These are phyloP conservation scores for Terrapene triunguis DNA, from an alignment of 2,113 vertebrate genomes.

Conservation along the genomic window DNA sequence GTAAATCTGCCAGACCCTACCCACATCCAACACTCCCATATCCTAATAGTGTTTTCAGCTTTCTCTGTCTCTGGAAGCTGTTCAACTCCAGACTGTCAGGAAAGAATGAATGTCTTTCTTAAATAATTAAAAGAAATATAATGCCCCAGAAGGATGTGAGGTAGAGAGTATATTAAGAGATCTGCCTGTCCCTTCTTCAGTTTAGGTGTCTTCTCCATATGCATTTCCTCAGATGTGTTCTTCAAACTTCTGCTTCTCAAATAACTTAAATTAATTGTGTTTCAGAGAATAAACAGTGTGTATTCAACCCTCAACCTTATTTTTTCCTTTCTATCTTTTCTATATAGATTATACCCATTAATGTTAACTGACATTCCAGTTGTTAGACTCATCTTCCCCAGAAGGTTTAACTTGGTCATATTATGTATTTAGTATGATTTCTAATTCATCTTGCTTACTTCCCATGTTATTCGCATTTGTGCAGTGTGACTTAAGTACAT, in stretches of 20 bases:
- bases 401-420: conserved; percentile 29
- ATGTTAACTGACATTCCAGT: conserved; percentile 49
- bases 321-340: conserved; percentile 37
- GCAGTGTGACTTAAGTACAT: conserved; percentile 48
- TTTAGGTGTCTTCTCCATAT: background rate
- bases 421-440: conserved; percentile 43
- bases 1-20: background rate
- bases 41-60: background rate
- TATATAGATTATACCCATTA: conserved; percentile 51
- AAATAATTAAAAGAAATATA: conserved; percentile 68
- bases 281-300: conserved; percentile 72
- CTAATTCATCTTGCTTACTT: conserved; percentile 62
- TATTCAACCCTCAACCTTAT: conserved; percentile 67
- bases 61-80: background rate
- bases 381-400: conserved; percentile 50
- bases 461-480: conserved; percentile 52
- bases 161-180: conserved; percentile 53
- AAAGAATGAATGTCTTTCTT: conserved; percentile 56
- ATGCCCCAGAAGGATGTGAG: conserved; percentile 38
- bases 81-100: conserved; percentile 13
- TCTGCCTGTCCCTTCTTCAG: conserved; percentile 69
- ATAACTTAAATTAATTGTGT: conserved; percentile 73
- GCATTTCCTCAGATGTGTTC: conserved; percentile 51
- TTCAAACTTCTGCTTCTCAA: conserved; percentile 68
- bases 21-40: background rate